Conservation (phyloP, 37 sponge, comb jelly and placozoan species). For the Halichondria panicea region DNA sequence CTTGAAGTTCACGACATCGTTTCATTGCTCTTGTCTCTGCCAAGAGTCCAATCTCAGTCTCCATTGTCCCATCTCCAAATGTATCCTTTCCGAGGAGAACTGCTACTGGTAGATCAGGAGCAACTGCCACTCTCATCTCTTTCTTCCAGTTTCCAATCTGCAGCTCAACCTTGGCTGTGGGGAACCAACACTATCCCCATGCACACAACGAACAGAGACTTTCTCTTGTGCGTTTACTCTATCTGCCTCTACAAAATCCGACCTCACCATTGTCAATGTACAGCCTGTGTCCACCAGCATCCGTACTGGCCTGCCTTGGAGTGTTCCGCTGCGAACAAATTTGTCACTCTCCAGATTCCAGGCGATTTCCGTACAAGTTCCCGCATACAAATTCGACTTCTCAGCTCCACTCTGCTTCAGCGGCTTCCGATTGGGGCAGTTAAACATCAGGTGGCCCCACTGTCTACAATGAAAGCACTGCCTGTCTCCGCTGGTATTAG, state of each 20-base stretch:
- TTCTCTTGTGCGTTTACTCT: not conserved
- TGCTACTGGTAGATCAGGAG: not conserved
- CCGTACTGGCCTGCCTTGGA: constrained; percentile 19
- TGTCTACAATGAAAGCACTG: constrained; percentile 22
- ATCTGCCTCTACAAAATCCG: not conserved
- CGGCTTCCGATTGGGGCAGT: constrained; percentile 11
- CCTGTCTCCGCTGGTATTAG: constrained; percentile 9
- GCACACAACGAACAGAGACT: not conserved
- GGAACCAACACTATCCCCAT: not conserved
- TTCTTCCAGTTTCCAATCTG: not conserved
- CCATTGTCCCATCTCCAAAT: not conserved
- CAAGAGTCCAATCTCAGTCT: not conserved
- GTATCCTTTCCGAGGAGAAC: not conserved
- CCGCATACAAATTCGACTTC: not conserved
- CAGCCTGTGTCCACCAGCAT: no score
- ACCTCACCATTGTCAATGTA: no score
- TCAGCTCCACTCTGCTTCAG: not conserved
- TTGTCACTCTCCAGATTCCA: constrained; percentile 26
- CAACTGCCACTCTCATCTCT: not conserved
- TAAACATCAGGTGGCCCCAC: constrained; percentile 28
- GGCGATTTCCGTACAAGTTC: not conserved
- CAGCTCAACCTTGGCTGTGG: not conserved
- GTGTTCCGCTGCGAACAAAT: not conserved
- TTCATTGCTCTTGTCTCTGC: not conserved
- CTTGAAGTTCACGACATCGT: no score